Base-by-base conservation (phyloP, 2,113 vertebrate species). In the Gymnogyps californianus region DNA sequence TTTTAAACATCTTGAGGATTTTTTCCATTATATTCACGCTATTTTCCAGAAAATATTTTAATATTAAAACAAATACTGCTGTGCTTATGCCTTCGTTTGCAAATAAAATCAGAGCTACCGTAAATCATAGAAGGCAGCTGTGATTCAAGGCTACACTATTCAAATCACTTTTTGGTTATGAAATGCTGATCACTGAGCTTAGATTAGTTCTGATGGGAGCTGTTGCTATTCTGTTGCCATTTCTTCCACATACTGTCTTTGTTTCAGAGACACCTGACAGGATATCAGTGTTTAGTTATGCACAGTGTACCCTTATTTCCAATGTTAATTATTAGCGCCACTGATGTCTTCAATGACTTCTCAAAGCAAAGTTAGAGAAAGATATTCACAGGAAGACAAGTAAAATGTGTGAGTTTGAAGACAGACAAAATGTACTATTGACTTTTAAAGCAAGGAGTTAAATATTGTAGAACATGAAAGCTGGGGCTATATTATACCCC, bases 181-280 rank as follows among this genome's bases (percentile, higher is more conserved):
- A 95, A 87, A 70, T 6, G 44, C 58, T 81, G 67, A 18, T 72
- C 64, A 10, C 67, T 8, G 25, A 77, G 82, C 74, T 52, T 8
- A 36, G 82, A 58, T 71, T 13, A 76, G 40, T 11, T 57, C 77
- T 44, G 52, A 58, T 31, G 70, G 88, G 61, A 92, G 90, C 89
- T 77, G 85, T 16, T 28, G 47, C 38, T 88, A n/a, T 31, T 85
- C 89, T 29, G 29, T 36, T 58, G n/a, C 42, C 62, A 5, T 59
- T 42, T n/a, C 24, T 83, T 67, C 72, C 77, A 46, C 15, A 13
- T 6, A 16, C 49, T 3, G n/a, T 22, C 76, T 89, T 90, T 93
- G 90, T 92, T 70, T 52, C 74, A 29, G 38, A n/a, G 26, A 64
- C 95, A 96, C 92, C 95, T 96, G 96, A 74, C 67, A n/a, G 89